Percentiles rank a stretch among this genome's conserved stretches.
These are phyloP conservation scores for Arion vulgaris DNA, from an alignment of 1,140 invertebrate genomes.

Conservation along the genomic window DNA sequence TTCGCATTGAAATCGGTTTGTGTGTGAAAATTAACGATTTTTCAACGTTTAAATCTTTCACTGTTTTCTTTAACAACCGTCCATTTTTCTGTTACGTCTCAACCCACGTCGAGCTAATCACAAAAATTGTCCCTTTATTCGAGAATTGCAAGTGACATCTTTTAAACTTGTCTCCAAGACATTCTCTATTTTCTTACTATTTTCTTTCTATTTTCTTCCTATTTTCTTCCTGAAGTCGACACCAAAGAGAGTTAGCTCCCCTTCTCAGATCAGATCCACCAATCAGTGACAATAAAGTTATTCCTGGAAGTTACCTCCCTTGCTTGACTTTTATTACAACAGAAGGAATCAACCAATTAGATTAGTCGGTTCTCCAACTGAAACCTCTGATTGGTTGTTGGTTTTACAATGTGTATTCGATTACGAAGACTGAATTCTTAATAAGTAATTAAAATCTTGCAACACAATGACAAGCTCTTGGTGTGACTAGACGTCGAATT, in stretches of 20 bases:
- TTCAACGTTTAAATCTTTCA: too few species aligned
- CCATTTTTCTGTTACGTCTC: too few species aligned
- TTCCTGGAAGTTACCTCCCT: slow-evolving; percentile 5
- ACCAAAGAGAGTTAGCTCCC: neutral
- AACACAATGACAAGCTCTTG: too few species aligned
- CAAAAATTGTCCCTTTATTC: too few species aligned
- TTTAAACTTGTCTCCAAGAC: neutral
- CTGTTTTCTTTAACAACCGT: too few species aligned
- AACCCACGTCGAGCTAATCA: too few species aligned
- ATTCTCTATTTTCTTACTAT: slow-evolving; percentile 9
- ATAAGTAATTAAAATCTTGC: too few species aligned
- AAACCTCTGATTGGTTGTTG: neutral
- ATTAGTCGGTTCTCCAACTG: slow-evolving; percentile 1
- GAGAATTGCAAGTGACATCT: neutral
- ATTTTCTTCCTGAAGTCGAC: neutral
- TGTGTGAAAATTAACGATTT: too few species aligned
- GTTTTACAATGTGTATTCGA: neutral
- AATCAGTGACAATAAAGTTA: slow-evolving; percentile 23
- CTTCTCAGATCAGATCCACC: slow-evolving; percentile 2
- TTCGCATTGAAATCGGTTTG: too few species aligned
- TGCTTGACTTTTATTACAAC: slow-evolving; percentile 21
- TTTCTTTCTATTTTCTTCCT: too few species aligned
- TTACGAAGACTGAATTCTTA: neutral
- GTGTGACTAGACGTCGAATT: too few species aligned
- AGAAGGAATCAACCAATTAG: slow-evolving; percentile 12